phyloP scores from a whole-genome alignment of 2,888 invertebrate genomes.

The Temnothorax unifasciatus region DNA sequence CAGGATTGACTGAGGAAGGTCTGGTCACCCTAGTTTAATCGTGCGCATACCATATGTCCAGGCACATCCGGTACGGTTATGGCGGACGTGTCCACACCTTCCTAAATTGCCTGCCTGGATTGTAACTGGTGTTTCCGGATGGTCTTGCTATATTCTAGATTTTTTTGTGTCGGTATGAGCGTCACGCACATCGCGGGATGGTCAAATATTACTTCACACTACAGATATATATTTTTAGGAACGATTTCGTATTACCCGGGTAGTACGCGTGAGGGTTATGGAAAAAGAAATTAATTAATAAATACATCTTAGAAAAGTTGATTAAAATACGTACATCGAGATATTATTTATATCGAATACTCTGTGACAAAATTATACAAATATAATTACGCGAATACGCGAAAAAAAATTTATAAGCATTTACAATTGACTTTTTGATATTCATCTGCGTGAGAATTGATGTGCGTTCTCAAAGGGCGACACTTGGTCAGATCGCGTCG shows the following conservation, averaged over 20 bases:
- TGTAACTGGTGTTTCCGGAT: constrained; percentile 46
- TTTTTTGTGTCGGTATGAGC: constrained; percentile 35
- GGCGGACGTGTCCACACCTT: constrained; percentile 65
- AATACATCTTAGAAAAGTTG: not conserved
- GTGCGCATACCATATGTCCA: constrained; percentile 72
- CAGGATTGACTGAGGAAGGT: constrained; percentile 48
- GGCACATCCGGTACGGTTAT: constrained; percentile 71
- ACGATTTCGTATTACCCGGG: not conserved
- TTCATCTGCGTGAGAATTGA: not conserved
- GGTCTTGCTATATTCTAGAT: constrained; percentile 45
- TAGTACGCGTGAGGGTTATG: not conserved
- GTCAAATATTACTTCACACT: constrained; percentile 1
- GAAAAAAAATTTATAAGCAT: not conserved
- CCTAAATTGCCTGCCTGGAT: constrained; percentile 70
- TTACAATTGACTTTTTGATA: no score
- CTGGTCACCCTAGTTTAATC: constrained; percentile 69
- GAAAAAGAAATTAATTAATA: not conserved
- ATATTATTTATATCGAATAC: not conserved
- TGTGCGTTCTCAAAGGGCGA: not conserved
- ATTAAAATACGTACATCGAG: not conserved
- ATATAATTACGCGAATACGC: not conserved
- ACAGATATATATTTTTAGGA: not conserved
- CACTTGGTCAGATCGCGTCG: constrained; percentile 15
- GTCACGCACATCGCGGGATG: constrained; percentile 26
- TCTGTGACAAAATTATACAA: not conserved